Percentiles rank a stretch among this genome's conserved stretches.
These are phyloP conservation scores for Dryas iulia DNA, from an alignment of 1,140 invertebrate genomes.

Conservation along the genomic window DNA sequence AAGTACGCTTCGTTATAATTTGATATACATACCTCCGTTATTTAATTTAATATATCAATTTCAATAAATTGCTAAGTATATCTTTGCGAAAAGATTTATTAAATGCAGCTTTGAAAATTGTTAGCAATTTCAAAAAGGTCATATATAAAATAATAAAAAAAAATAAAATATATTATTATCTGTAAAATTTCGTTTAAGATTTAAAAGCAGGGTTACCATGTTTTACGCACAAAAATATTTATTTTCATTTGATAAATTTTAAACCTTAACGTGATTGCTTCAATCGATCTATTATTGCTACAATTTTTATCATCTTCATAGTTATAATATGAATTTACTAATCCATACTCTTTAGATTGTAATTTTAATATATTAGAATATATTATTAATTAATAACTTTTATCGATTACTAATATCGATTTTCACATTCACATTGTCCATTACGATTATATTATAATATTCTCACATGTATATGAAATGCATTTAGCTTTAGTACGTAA, in stretches of 20 bases:
- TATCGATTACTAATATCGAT: too few species aligned
- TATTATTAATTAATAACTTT: slow-evolving; percentile 7
- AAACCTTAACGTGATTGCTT: not conserved
- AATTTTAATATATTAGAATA: slow-evolving; percentile 15
- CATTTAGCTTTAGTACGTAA: slow-evolving; percentile 14
- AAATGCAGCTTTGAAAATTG: too few species aligned
- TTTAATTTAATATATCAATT: too few species aligned
- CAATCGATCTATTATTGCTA: not conserved
- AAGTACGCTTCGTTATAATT: too few species aligned
- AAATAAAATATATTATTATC: not conserved
- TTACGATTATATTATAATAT: slow-evolving; percentile 1
- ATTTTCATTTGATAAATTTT: not conserved
- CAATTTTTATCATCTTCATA: not conserved
- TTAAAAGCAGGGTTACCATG: slow-evolving; percentile 26
- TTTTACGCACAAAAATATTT: slow-evolving; percentile 28
- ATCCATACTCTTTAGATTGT: slow-evolving; percentile 11
- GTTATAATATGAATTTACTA: slow-evolving; percentile 22
- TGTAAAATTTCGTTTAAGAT: not conserved
- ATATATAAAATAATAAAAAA: too few species aligned
- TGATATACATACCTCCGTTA: too few species aligned
- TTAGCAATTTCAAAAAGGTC: too few species aligned
- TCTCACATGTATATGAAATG: slow-evolving; percentile 15
- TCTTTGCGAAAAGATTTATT: too few species aligned
- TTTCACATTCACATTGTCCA: slow-evolving; percentile 13
- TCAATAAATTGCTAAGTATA: too few species aligned